Conservation (phyloP, 2,113 vertebrate species). For the Rafetus swinhoei region DNA sequence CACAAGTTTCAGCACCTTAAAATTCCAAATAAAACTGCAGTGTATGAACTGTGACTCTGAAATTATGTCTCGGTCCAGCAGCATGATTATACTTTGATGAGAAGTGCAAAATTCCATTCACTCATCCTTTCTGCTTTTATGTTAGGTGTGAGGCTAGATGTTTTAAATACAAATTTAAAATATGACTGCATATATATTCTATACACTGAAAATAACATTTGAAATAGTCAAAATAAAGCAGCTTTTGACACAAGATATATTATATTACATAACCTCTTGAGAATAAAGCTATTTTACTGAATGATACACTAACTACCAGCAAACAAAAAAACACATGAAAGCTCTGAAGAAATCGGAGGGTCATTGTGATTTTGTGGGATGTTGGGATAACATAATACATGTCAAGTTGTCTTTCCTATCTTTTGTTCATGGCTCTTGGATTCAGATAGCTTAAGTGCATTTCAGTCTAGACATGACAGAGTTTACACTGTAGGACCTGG, state of each 20-base stretch:
- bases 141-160: background rate
- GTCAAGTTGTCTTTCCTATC: background rate
- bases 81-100: background rate
- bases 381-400: background rate
- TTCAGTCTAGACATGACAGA: background rate
- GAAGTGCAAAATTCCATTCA: background rate
- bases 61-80: background rate
- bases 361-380: background rate
- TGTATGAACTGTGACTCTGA: background rate
- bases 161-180: background rate
- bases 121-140: background rate
- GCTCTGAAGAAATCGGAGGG: background rate
- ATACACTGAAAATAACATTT: background rate
- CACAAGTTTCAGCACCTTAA: background rate
- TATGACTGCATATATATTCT: rapidly evolving
- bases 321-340: background rate
- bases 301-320: background rate
- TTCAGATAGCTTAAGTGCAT: background rate
- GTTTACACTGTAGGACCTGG: background rate
- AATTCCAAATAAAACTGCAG: background rate
- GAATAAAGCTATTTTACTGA: background rate
- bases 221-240: background rate
- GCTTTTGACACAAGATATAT: background rate
- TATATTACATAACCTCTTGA: background rate
- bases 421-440: background rate